Evolutionary conservation across 2,113 vertebrate genomes (phyloP).

Genomic region (Bostrychus sinensis): DNA sequence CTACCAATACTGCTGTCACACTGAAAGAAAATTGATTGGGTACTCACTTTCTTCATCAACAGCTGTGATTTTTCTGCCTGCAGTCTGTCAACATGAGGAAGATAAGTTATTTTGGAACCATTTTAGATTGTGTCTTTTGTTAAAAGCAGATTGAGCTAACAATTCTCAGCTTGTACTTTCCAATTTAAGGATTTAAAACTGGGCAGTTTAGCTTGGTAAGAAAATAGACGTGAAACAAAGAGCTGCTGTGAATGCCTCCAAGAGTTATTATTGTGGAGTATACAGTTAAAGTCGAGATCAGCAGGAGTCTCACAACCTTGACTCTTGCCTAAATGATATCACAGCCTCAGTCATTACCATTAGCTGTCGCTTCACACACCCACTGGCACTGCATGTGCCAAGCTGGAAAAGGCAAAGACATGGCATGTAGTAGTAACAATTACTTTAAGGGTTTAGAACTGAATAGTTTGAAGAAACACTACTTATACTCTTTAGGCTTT

Average conservation of each 20-base stretch:
- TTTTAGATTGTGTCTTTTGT: background rate
- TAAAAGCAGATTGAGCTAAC: background rate
- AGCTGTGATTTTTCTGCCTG: slow-evolving; percentile 6
- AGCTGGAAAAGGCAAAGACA: too few relatives aligned
- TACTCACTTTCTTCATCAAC: slow-evolving; percentile 4
- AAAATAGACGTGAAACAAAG: background rate
- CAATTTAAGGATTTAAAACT: background rate
- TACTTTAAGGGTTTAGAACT: too few relatives aligned
- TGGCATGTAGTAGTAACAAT: too few relatives aligned
- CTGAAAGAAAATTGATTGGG: slow-evolving; percentile 4
- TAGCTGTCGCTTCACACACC: too few relatives aligned
- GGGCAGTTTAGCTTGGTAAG: background rate
- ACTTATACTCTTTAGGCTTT: too few relatives aligned
- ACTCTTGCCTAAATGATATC: too few relatives aligned
- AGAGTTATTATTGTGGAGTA: background rate
- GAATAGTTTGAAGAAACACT: too few relatives aligned
- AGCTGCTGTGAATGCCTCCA: too few relatives aligned
- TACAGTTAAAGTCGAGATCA: too few relatives aligned
- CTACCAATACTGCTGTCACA: background rate
- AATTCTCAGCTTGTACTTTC: background rate
- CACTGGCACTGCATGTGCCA: too few relatives aligned
- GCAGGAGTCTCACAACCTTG: too few relatives aligned
- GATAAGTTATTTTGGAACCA: background rate
- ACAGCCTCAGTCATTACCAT: too few relatives aligned
- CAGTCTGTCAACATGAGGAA: background rate